Conservation (phyloP, 92 coral and sea anemone genomes). For the Desmophyllum pertusum region DNA sequence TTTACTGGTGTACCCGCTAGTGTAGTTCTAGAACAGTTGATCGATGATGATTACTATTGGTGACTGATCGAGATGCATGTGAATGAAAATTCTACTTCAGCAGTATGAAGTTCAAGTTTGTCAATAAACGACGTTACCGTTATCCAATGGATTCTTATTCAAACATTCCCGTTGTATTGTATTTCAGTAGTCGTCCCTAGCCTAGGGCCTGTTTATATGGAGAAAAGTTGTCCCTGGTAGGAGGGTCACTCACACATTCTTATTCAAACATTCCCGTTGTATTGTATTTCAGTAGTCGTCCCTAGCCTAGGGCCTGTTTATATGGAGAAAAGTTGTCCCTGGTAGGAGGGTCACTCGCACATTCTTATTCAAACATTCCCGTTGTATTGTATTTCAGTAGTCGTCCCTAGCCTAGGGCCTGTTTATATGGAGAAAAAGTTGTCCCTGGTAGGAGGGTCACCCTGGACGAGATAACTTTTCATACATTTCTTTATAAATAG, state of each 20-base stretch:
- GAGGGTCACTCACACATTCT: background rate
- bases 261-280: slow-evolving; percentile 19
- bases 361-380: slow-evolving; percentile 11
- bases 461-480: too few species aligned
- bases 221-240: too few species aligned
- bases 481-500: too few species aligned
- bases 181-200: background rate
- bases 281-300: background rate
- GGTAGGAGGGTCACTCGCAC: background rate
- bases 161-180: slow-evolving; percentile 18
- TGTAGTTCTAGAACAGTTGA: slow-evolving; percentile 31
- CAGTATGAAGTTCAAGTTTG: slow-evolving; percentile 46
- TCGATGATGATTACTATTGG: slow-evolving; percentile 38
- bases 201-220: too few species aligned
- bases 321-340: too few species aligned
- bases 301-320: too few species aligned
- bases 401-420: background rate
- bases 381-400: slow-evolving; percentile 5
- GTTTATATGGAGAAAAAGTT: too few species aligned
- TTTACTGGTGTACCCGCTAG: slow-evolving; percentile 50
- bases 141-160: slow-evolving; percentile 12
- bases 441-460: background rate
- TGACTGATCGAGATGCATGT: slow-evolving; percentile 43
- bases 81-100: slow-evolving; percentile 47
- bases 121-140: slow-evolving; percentile 55